Evolutionary conservation across 2,888 invertebrate genomes (phyloP), one percentile per base, ranked within the genome.

Genomic region (Cepaea hortensis): DNA sequence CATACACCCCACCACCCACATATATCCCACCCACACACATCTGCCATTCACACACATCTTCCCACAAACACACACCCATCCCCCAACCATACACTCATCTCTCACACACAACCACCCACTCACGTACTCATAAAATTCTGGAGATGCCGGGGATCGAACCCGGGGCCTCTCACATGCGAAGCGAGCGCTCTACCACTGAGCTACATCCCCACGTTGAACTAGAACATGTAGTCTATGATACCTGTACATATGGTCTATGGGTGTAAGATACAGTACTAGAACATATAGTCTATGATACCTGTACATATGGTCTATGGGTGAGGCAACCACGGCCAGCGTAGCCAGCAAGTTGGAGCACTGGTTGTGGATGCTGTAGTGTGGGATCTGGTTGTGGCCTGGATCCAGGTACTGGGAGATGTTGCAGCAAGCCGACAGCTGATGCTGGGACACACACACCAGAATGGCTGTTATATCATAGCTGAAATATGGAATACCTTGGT

Each of bases 321-420:
- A 90, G 18, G 91, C 87, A 20, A 93, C 91, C 0, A 94, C 90
- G 80, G 93, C 91, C 88, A 94, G 86, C 61, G 90, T 87, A 20
- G 93, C 90, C 88, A 94, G 88, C 15, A 94, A 91, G 61, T 90
- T 91, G 65, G 91, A 91, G 88, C 93, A 93, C 50, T 91, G 89
- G 89, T 93, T 94, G 90, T 94, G 94, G 85, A 94, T 92, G 87
- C 90, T 90, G 89, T 92, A 92, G 85, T 92, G 91, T 4, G 93
- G 92, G 18, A 90, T 89, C 89, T 93, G 92, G 55, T 90, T 90
- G 77, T 91, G 90, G 20, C 92, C 90, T 2, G 92, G 92, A 84
- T 93, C 92, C 79, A 93, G 89, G 82, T 90, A 90, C 87, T 91
- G 89, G n/a, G 91, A 90, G 35, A 92, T 85, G 9, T 91, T 90